Evolutionary conservation across 2,888 invertebrate genomes (phyloP).

Genomic region (Caenorhabditis doughertyi): DNA sequence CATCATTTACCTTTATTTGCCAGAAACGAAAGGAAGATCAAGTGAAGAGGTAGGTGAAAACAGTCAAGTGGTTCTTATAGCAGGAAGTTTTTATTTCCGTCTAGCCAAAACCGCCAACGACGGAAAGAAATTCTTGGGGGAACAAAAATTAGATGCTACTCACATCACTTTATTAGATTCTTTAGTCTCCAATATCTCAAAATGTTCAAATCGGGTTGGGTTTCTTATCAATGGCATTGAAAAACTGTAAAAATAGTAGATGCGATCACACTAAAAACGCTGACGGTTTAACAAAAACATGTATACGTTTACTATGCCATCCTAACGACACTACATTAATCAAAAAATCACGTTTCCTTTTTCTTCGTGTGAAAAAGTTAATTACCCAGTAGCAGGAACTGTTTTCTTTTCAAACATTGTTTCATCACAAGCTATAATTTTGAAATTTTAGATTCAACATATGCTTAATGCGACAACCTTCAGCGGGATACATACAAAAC

Average conservation of each 20-base stretch:
- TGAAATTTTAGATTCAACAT: constrained; percentile 58
- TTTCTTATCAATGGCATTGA: constrained; percentile 1
- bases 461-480: constrained; percentile 42
- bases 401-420: too few species aligned
- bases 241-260: constrained; percentile 18
- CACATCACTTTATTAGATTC: neutral
- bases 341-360: constrained; percentile 9
- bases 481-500: constrained; percentile 47
- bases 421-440: too few species aligned
- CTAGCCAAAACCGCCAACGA: constrained; percentile 13
- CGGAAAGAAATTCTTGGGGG: constrained; percentile 8
- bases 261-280: constrained; percentile 25
- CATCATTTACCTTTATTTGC: constrained; percentile 77
- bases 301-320: constrained; percentile 14
- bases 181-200: neutral
- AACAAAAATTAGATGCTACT: neutral
- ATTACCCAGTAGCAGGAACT: too few species aligned
- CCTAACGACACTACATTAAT: constrained; percentile 23
- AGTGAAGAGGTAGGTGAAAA: constrained; percentile 65
- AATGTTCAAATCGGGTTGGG: neutral
- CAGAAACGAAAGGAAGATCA: constrained; percentile 78
- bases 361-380: too few species aligned
- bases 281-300: constrained; percentile 11
- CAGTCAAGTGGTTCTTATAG: constrained; percentile 42
- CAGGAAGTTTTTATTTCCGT: constrained; percentile 16